Percentiles rank a stretch among this genome's conserved stretches.
phyloP scores from a whole-genome alignment of 2,797 vertebrate species.

The Macropus fuliginosus region DNA sequence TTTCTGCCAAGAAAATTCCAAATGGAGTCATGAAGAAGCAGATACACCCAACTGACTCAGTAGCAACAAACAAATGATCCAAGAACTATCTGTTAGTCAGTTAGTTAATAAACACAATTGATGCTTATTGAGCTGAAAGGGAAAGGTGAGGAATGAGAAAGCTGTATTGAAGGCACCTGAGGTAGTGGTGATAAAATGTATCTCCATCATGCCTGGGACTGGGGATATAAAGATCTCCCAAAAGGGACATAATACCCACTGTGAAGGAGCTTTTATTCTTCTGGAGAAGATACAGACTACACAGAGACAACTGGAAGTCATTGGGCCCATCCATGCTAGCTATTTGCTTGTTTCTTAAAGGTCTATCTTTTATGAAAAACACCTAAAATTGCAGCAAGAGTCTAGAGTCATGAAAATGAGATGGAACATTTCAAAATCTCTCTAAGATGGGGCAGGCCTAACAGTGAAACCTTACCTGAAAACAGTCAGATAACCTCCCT shows the following conservation, averaged over 20 bases:
- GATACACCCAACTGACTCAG: background rate
- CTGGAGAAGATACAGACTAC: background rate
- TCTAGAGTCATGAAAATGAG: background rate
- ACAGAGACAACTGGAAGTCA: background rate
- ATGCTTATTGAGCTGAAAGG: background rate
- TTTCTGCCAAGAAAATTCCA: background rate
- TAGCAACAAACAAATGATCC: background rate
- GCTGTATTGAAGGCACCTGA: background rate
- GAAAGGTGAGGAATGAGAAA: background rate
- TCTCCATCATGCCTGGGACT: background rate
- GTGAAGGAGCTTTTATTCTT: background rate
- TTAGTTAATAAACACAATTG: background rate
- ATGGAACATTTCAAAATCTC: slow-evolving; percentile 28
- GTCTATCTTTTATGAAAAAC: background rate
- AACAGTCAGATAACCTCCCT: slow-evolving; percentile 57
- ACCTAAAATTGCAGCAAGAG: background rate
- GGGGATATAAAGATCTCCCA: background rate
- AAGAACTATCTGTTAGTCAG: background rate
- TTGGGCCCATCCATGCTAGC: background rate
- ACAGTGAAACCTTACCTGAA: slow-evolving; percentile 54
- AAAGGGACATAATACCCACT: background rate
- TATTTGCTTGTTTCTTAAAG: background rate
- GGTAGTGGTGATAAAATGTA: background rate
- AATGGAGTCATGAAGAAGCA: background rate
- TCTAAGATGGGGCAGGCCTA: background rate